phyloP scores from a whole-genome alignment of 1,140 invertebrate species.

The Tetramorium simillimum region DNA sequence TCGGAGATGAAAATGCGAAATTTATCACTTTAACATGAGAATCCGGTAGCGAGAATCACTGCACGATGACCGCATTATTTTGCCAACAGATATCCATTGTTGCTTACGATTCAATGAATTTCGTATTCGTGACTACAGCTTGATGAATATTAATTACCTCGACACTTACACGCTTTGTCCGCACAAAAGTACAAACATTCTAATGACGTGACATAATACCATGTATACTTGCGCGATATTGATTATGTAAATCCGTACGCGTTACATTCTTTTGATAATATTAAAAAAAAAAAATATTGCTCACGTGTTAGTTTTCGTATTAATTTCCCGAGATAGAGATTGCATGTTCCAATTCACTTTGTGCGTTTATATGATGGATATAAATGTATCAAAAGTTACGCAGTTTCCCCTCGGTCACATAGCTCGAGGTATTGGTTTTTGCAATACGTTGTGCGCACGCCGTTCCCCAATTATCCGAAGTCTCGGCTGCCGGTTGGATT shows the following conservation, averaged over 20 bases:
- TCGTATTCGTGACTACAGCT: constrained; percentile 9
- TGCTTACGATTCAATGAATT: constrained; percentile 32
- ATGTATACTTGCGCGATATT: neutral
- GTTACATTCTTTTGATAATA: neutral
- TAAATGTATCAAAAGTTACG: neutral
- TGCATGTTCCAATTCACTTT: neutral
- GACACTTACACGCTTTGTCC: constrained; percentile 5
- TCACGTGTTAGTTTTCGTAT: neutral
- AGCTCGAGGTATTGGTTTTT: neutral
- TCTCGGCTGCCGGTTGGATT: constrained; percentile 47
- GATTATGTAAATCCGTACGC: neutral
- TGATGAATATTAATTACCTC: constrained; percentile 36
- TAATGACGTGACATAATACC: neutral
- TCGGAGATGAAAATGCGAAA: constrained; percentile 36
- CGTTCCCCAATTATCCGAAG: constrained; percentile 24
- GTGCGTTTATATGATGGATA: neutral
- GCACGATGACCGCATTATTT: constrained; percentile 39
- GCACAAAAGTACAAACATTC: neutral
- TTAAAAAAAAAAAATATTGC: neutral
- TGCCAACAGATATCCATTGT: neutral
- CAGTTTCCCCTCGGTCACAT: neutral
- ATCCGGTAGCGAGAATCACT: neutral
- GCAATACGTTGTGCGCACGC: neutral
- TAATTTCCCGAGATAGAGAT: neutral
- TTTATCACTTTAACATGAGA: constrained; percentile 8